Evolutionary conservation across 2,113 vertebrate genomes (phyloP), one percentile per base, ranked within the genome.

Genomic region (Varanus komodoensis): DNA sequence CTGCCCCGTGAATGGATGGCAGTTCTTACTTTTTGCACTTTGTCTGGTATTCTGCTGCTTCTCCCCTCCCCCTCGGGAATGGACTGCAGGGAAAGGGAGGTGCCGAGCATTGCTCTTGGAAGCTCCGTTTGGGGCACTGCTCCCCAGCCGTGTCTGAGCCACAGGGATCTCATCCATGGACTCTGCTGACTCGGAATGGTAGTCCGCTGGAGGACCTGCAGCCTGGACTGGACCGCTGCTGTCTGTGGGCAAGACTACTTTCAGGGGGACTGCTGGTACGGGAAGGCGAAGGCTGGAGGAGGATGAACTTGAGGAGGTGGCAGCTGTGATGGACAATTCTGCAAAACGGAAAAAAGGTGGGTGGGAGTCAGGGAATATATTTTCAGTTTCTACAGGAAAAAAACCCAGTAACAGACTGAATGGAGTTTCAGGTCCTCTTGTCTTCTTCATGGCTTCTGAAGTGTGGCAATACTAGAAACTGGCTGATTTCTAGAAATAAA

Each of bases 101-200:
- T 32, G 93, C 87, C 90, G 95, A 92, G 85, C 84, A 21, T 11
- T 38, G n/a, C 90, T 83, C 44, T 82, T 87, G 74, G 91, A 82
- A 92, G 71, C 89, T 44, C 80, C 61, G 0, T n/a, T 95, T 89
- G 95, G 89, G 69, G 97, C 94, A 0, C 95, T 95, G 23, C 98
- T 99, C 93, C 98, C 99, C 71, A 98, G 97, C 80, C 88, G 95
- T 61, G 97, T 98, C 96, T 98, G 95, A 17, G 97, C 97, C 96
- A 99, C 98, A 0, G 98, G 98, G 82, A 98, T 98, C 96, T 99
- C 98, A 89, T 99, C 98, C 98, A 98, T 94, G 84, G 98, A 98
- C 92, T 99, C 98, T 0, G 98, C 97, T 0, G 98, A 99, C 93
- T 98, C 97, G 0, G 98, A 98, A 91, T 98, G 98, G 97, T 97